phyloP scores from a whole-genome alignment of 1,140 invertebrate species.

The Eumeta japonica region DNA sequence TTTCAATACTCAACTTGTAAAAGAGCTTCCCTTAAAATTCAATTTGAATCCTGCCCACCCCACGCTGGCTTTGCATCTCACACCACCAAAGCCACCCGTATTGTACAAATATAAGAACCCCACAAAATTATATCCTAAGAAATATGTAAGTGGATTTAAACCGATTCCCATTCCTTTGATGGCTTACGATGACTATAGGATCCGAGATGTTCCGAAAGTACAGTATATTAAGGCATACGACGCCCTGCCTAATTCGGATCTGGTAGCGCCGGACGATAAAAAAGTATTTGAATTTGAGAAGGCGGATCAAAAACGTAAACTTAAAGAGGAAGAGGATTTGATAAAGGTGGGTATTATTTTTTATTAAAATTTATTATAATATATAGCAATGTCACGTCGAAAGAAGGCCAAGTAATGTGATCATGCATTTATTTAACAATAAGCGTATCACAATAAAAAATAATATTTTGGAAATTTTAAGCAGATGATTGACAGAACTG shows the following conservation, averaged over 20 bases:
- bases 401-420: no score
- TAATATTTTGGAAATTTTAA: no score
- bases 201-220: constrained; percentile 24
- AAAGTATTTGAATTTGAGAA: constrained; percentile 27
- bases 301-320: constrained; percentile 31
- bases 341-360: constrained; percentile 15
- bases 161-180: constrained; percentile 40
- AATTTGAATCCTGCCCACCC: constrained; percentile 9
- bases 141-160: constrained; percentile 29
- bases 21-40: constrained; percentile 8
- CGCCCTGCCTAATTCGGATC: constrained; percentile 18
- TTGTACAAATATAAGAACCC: constrained; percentile 24
- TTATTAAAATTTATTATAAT: constrained; percentile 1
- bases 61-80: constrained; percentile 15
- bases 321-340: constrained; percentile 21
- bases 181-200: no score
- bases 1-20: constrained; percentile 1
- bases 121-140: constrained; percentile 43
- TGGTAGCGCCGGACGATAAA: constrained; percentile 28
- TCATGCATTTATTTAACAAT: no score
- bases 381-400: no score
- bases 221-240: constrained; percentile 29
- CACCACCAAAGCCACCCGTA: constrained; percentile 12
- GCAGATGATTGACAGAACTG: no score
- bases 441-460: constrained; percentile 1